A percentile compares a stretch with the other conserved stretches of the same genome.
Evolutionary conservation across 1,140 invertebrate species (phyloP).

Genomic region (Ephestia elutella): DNA sequence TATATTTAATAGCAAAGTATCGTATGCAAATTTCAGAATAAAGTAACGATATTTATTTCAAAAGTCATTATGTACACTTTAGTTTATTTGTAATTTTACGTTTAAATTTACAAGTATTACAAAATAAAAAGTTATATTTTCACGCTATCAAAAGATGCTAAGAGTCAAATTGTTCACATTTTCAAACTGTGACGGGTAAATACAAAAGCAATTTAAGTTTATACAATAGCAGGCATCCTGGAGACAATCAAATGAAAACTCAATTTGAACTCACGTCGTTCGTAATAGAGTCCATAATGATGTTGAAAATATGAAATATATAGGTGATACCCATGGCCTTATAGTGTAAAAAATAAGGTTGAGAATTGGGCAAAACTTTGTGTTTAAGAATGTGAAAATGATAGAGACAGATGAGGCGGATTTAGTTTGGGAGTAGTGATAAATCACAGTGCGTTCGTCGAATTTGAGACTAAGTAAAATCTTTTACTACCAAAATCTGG

Average conservation of each 20-base stretch:
- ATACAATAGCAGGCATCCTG: not conserved
- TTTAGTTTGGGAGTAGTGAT: conserved; percentile 6
- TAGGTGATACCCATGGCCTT: not conserved
- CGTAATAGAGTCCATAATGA: conserved; percentile 1
- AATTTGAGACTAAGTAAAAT: conserved; percentile 6
- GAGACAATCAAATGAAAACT: not conserved
- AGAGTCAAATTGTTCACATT: not conserved
- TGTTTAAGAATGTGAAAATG: conserved; percentile 11
- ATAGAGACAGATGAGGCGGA: conserved; percentile 10
- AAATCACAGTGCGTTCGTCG: conserved; percentile 8
- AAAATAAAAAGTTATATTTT: too few relatives aligned
- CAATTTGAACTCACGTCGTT: not conserved
- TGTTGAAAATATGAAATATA: conserved; percentile 1
- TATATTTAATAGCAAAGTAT: too few relatives aligned
- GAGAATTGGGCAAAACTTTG: not conserved
- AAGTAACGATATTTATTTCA: too few relatives aligned
- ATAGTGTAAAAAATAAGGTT: conserved; percentile 4
- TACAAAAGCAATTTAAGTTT: conserved; percentile 9
- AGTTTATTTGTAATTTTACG: too few relatives aligned
- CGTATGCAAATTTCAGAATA: too few relatives aligned
- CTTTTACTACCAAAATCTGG: conserved; percentile 4
- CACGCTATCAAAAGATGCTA: too few relatives aligned
- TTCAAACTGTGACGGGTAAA: not conserved
- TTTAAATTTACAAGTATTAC: too few relatives aligned
- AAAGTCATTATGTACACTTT: too few relatives aligned